These are phyloP conservation scores for Florisuga fusca DNA, from an alignment of 2,797 vertebrate species.

Conservation along the genomic window DNA sequence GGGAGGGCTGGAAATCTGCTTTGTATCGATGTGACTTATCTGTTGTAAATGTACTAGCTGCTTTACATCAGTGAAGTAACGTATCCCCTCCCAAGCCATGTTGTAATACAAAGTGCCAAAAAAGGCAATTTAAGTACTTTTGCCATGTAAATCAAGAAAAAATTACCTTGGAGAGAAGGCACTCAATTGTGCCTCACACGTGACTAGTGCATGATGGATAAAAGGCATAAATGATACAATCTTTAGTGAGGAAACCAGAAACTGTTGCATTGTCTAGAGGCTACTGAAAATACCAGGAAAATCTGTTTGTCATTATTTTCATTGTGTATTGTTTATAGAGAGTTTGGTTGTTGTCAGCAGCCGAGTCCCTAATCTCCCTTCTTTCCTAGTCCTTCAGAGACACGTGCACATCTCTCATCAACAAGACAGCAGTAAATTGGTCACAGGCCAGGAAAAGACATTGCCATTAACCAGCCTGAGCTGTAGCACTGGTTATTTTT, in stretches of 20 bases:
- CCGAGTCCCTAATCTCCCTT: constrained; percentile 71
- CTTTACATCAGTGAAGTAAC: constrained; percentile 71
- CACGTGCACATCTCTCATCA: constrained; percentile 71
- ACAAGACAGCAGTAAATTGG: constrained; percentile 65
- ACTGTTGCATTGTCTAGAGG: constrained; percentile 71
- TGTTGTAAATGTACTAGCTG: constrained; percentile 74
- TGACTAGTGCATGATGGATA: constrained; percentile 71
- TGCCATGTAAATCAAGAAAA: constrained; percentile 63
- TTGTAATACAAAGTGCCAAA: constrained; percentile 68
- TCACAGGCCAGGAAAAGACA: constrained; percentile 43
- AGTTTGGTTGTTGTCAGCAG: constrained; percentile 71
- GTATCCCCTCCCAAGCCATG: constrained; percentile 55
- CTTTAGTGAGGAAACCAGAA: constrained; percentile 74
- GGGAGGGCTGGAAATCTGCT: constrained; percentile 59
- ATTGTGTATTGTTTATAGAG: constrained; percentile 71
- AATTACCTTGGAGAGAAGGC: constrained; percentile 68
- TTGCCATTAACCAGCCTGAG: constrained; percentile 44
- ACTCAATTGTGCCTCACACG: constrained; percentile 66
- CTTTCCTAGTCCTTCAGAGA: constrained; percentile 59
- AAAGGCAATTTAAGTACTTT: constrained; percentile 68
- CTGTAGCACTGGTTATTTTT: constrained; percentile 5
- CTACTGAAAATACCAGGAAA: constrained; percentile 71
- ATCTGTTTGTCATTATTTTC: constrained; percentile 74
- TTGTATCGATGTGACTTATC: constrained; percentile 64
- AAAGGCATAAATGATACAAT: constrained; percentile 77